Evolutionary conservation across 2,797 vertebrate species (phyloP).

Genomic region (Cercopithecus diana): DNA sequence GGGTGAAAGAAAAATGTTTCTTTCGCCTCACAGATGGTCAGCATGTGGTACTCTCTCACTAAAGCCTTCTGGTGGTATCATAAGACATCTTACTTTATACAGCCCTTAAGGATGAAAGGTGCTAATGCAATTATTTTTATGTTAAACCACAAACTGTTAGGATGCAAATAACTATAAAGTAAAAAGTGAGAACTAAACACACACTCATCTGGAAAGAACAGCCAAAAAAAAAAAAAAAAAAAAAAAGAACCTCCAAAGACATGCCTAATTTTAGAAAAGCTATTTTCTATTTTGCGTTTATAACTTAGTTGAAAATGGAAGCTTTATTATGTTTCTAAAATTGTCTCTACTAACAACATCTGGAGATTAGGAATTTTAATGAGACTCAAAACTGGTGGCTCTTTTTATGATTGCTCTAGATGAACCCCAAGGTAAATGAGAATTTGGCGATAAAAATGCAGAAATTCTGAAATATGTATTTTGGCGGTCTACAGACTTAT

Average conservation of each 20-base stretch:
- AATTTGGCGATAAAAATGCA: background rate
- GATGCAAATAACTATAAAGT: constrained; percentile 35
- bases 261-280: constrained; percentile 59
- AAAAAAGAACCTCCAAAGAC: background rate
- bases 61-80: background rate
- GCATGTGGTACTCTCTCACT: background rate
- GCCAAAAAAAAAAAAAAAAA: background rate
- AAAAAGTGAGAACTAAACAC: background rate
- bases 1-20: background rate
- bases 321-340: constrained; percentile 53
- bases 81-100: background rate
- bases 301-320: constrained; percentile 45
- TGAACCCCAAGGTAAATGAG: background rate
- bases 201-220: background rate
- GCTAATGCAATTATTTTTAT: constrained; percentile 58
- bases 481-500: background rate
- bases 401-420: background rate
- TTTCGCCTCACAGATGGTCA: background rate
- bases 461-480: background rate
- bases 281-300: constrained; percentile 58
- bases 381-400: background rate
- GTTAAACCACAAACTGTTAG: constrained; percentile 13
- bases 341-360: constrained; percentile 58
- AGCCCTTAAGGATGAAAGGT: constrained; percentile 39
- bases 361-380: constrained; percentile 60